phyloP scores from a whole-genome alignment of 2,888 invertebrate genomes.

The Odontomyia ornata region DNA sequence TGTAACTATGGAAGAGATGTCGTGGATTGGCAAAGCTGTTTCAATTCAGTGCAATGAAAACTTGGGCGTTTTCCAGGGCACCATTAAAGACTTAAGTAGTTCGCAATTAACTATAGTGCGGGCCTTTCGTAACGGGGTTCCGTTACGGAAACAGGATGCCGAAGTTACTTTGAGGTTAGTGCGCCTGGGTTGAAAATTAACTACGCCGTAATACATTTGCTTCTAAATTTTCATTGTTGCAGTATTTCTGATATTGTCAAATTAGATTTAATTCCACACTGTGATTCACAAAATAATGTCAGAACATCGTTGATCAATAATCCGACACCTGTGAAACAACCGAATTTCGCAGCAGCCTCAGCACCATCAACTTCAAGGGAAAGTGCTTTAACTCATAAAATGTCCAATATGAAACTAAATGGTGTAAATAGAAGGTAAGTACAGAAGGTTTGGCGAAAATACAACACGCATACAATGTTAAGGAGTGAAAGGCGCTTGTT shows the following conservation, averaged over 20 bases:
- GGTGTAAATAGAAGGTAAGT: conserved; percentile 51
- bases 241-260: conserved; percentile 79
- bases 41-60: conserved; percentile 83
- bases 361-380: conserved; percentile 54
- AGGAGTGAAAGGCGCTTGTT: too few relatives aligned
- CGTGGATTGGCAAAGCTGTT: conserved; percentile 83
- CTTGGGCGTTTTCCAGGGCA: conserved; percentile 80
- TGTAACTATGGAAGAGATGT: conserved; percentile 53
- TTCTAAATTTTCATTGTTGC: neutral
- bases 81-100: conserved; percentile 77
- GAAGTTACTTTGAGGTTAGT: conserved; percentile 71
- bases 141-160: conserved; percentile 66
- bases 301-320: conserved; percentile 62
- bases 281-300: conserved; percentile 63
- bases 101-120: conserved; percentile 77
- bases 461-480: too few relatives aligned
- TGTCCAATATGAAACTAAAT: conserved; percentile 61
- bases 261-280: conserved; percentile 77
- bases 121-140: conserved; percentile 82
- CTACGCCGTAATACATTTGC: neutral
- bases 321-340: conserved; percentile 62
- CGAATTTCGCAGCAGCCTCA: conserved; percentile 55
- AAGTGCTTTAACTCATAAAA: conserved; percentile 57
- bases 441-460: neutral
- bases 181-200: neutral